These are phyloP conservation scores for Adineta ricciae DNA, from an alignment of 2,888 invertebrate species.

Conservation along the genomic window DNA sequence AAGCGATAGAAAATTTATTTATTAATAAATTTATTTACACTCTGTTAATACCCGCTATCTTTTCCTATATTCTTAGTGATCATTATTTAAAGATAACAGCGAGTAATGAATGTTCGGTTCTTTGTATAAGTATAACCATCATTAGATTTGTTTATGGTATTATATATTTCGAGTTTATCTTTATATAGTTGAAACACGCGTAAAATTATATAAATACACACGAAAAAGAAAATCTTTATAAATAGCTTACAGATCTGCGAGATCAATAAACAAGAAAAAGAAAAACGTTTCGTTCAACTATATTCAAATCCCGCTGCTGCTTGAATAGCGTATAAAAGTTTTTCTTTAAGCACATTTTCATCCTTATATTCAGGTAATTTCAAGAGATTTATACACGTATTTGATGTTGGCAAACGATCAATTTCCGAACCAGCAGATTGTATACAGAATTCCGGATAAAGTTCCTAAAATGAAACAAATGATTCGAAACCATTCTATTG, in stretches of 20 bases:
- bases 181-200: background rate
- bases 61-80: no score
- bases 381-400: constrained; percentile 92
- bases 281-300: constrained; percentile 41
- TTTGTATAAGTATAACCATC: background rate
- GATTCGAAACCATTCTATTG: background rate
- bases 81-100: no score
- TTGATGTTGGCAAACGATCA: constrained; percentile 84
- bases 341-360: constrained; percentile 66
- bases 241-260: background rate
- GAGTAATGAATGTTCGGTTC: no score
- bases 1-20: no score
- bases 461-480: constrained; percentile 58
- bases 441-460: constrained; percentile 89
- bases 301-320: constrained; percentile 91
- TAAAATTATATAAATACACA: background rate
- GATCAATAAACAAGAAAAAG: background rate
- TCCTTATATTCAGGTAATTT: constrained; percentile 82
- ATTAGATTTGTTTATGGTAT: background rate
- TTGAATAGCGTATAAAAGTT: constrained; percentile 81
- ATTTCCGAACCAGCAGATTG: constrained; percentile 57
- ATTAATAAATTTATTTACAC: no score
- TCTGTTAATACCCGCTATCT: no score
- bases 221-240: background rate
- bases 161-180: background rate